Base-by-base conservation (phyloP, 1,140 invertebrate genomes). In the Pseudoatta argentina region DNA sequence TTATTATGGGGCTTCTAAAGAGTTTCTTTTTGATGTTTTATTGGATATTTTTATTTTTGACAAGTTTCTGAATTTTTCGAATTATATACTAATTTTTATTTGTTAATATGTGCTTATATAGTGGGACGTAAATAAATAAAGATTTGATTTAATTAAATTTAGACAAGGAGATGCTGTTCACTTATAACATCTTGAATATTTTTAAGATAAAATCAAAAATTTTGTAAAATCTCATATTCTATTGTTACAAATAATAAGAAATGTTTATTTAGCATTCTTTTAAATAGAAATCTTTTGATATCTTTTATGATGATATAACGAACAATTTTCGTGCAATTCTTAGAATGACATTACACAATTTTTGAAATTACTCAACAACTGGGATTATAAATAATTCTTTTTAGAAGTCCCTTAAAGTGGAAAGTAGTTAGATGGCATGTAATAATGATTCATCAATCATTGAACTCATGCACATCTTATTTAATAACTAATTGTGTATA, bases 1-100 rank as follows among this genome's bases (percentile, higher is more conserved):
- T 93, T 92, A 92, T 91, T 92, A 93, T 73, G 93, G 94, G 93
- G 73, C 92, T 94, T 94, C 93, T 94, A 94, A 94, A 94, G 87
- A 91, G 72, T 85, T 88, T 73, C 53, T 78, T 71, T 64, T 16
- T 64, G 27, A 30, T 34, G 51, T 85, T 59, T 72, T 44, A 67
- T 64, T 53, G 2, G 48, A 48, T 76, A 27, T 86, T 75, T 51
- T 82, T 67, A 39, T 88, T 86, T 66, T 77, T 81, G 48, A n/a
- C 57, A 48, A 85, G 27, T 85, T 73, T 78, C 75, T 89, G 30
- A 73, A 59, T 83, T 88, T 67, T 85, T 66, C 53, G 69, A 59
- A 73, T 75, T 75, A 34, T 83, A 55, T 82, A 83, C 12, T 77
- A 66, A 71, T 10, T 51, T 85, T 86, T 6, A 14, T 51, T 55